Evolutionary conservation across 2,113 vertebrate genomes (phyloP).

Genomic region (Probosciger aterrimus): DNA sequence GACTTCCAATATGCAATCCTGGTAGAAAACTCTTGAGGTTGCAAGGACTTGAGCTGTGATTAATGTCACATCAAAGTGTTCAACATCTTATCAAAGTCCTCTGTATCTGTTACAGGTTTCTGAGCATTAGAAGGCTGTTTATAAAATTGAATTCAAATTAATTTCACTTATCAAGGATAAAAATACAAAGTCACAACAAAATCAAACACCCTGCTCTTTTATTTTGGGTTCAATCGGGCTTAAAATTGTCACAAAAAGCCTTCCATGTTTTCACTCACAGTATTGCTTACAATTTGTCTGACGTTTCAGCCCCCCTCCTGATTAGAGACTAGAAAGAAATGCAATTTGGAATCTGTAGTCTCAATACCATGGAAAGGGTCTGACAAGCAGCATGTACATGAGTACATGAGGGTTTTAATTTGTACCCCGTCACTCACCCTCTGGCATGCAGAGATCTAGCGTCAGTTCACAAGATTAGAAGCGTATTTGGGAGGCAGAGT

Average conservation of each 20-base stretch:
- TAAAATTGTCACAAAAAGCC: not conserved
- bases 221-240: not conserved
- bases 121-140: not conserved
- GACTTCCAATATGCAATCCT: not conserved
- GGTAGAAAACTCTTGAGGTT: not conserved
- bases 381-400: not conserved
- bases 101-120: not conserved
- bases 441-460: slow-evolving; percentile 1
- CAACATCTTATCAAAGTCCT: not conserved
- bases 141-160: not conserved
- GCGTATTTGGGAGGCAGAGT: not conserved
- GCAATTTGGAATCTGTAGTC: not conserved
- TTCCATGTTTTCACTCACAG: not conserved
- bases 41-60: not conserved
- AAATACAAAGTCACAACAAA: not conserved
- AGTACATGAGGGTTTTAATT: slow-evolving; percentile 38
- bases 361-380: not conserved
- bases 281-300: not conserved
- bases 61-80: not conserved
- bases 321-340: not conserved
- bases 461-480: slow-evolving; percentile 33
- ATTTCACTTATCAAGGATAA: not conserved
- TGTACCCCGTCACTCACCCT: not conserved
- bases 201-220: not conserved
- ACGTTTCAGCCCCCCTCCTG: not conserved